These are phyloP conservation scores for Myiothlypis chrysogaster DNA, from an alignment of 2,797 vertebrate genomes.

Conservation along the genomic window DNA sequence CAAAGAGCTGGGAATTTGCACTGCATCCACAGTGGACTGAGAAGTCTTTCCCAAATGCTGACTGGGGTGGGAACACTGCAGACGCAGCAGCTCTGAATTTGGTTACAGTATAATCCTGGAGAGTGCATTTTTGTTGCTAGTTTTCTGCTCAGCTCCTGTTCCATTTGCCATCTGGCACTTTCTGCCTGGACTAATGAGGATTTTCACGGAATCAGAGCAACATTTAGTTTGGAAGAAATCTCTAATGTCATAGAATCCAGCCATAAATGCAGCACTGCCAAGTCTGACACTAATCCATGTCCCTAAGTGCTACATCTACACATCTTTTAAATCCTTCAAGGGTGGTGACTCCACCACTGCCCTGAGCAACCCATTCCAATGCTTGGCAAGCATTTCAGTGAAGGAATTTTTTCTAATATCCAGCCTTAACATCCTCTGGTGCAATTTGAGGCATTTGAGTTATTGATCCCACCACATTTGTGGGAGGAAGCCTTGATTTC, in stretches of 20 bases:
- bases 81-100: constrained; percentile 46
- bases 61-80: not conserved
- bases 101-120: not conserved
- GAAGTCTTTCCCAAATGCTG: not conserved
- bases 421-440: not conserved
- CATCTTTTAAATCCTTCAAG: not conserved
- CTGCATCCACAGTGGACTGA: not conserved
- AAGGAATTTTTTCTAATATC: not conserved
- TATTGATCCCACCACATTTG: not conserved
- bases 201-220: not conserved
- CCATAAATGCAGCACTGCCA: not conserved
- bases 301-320: not conserved
- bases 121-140: not conserved
- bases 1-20: not conserved
- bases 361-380: not conserved
- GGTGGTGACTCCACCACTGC: not conserved
- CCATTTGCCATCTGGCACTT: constrained; percentile 33
- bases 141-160: not conserved
- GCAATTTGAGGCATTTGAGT: not conserved
- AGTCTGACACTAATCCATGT: not conserved
- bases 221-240: not conserved
- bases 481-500: not conserved
- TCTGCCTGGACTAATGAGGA: not conserved
- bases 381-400: not conserved
- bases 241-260: not conserved